Conservation (phyloP, 2,888 invertebrate genomes). For the Mesorhabditis spiculigera region DNA sequence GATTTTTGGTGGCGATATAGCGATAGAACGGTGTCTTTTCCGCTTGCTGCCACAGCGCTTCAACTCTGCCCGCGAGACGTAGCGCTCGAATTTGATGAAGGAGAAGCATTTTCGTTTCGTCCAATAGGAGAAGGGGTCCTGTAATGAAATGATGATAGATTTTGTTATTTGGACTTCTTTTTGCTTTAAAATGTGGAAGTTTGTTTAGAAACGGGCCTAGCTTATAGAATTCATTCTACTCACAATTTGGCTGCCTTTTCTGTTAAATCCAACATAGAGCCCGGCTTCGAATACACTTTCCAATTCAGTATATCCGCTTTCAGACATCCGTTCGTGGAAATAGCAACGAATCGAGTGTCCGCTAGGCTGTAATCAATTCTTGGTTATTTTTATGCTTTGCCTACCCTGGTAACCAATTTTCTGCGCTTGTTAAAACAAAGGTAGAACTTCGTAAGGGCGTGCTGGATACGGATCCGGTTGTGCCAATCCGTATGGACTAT, state of each 20-base stretch:
- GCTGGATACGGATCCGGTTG: slow-evolving; percentile 26
- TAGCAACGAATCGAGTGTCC: slow-evolving; percentile 14
- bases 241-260: neutral
- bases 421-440: slow-evolving; percentile 30
- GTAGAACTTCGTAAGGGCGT: slow-evolving; percentile 26
- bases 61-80: slow-evolving; percentile 21
- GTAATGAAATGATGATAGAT: slow-evolving; percentile 2
- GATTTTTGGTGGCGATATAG: neutral
- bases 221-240: neutral
- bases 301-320: slow-evolving; percentile 26
- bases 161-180: neutral
- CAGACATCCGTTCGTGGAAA: slow-evolving; percentile 28
- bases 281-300: slow-evolving; percentile 24
- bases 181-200: neutral
- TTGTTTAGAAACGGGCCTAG: neutral
- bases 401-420: slow-evolving; percentile 14
- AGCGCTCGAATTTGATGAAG: slow-evolving; percentile 32
- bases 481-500: slow-evolving; percentile 20
- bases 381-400: slow-evolving; percentile 9
- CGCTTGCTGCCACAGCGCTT: slow-evolving; percentile 14
- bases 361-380: neutral
- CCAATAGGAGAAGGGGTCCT: slow-evolving; percentile 22
- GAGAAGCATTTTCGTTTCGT: slow-evolving; percentile 23
- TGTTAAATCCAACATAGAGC: slow-evolving; percentile 21
- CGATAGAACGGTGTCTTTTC: neutral